These are phyloP conservation scores for Cryptoprocta ferox DNA, from an alignment of 2,797 vertebrate genomes.

Conservation along the genomic window DNA sequence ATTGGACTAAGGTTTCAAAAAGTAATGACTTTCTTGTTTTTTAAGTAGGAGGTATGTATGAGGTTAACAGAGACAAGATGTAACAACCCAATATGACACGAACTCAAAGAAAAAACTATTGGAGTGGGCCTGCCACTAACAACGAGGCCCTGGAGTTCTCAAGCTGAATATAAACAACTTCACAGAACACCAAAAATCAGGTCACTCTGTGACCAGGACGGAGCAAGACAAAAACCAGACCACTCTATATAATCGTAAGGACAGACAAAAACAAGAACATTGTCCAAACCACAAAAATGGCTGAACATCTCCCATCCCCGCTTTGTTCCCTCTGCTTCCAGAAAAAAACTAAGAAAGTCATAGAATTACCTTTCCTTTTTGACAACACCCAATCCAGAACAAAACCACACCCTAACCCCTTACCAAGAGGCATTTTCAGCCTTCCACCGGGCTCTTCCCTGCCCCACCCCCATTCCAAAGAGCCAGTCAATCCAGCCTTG, in stretches of 20 bases:
- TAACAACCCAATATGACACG: neutral
- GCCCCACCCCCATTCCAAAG: neutral
- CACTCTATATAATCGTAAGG: neutral
- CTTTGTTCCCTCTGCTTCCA: neutral
- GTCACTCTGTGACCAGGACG: no score
- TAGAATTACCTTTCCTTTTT: neutral
- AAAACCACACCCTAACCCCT: neutral
- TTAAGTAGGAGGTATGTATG: neutral
- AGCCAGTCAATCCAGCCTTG: neutral
- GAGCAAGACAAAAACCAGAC: neutral
- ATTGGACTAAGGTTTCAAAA: neutral
- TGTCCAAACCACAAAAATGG: neutral
- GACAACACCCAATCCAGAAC: neutral
- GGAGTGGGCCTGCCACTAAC: neutral
- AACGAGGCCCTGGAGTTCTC: neutral
- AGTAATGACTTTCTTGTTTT: neutral
- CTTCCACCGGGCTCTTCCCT: neutral
- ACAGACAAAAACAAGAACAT: neutral
- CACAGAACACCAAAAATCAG: neutral
- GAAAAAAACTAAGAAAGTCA: neutral
- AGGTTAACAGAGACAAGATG: neutral
- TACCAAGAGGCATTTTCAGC: neutral
- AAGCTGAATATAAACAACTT: neutral
- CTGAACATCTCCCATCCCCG: neutral
- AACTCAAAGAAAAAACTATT: neutral